These are phyloP conservation scores for Clarias gariepinus DNA, from an alignment of 2,113 vertebrate species.

Conservation along the genomic window DNA sequence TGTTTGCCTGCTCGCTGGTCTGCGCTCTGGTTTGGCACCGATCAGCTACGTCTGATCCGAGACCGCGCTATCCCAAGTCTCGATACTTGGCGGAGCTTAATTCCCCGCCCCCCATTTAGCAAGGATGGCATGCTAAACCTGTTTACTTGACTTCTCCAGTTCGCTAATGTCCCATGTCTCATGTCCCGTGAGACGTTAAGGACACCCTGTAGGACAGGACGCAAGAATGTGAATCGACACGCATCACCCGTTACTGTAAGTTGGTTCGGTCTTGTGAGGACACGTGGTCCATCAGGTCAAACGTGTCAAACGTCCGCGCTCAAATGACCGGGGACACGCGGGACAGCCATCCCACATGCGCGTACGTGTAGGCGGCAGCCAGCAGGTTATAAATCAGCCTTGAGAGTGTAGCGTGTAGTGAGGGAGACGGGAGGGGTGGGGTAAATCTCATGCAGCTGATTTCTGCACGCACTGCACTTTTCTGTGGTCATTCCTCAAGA, in stretches of 20 bases:
- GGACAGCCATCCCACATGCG: background rate
- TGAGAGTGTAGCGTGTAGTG: constrained; percentile 48
- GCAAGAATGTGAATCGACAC: background rate
- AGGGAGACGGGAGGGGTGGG: constrained; percentile 51
- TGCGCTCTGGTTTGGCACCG: too few relatives aligned
- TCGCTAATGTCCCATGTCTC: too few relatives aligned
- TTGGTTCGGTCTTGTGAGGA: background rate
- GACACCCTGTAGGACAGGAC: background rate
- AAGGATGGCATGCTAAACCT: too few relatives aligned
- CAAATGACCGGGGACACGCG: background rate
- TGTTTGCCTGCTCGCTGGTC: too few relatives aligned
- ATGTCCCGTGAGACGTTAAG: too few relatives aligned
- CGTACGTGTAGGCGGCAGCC: background rate
- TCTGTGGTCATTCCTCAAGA: constrained; percentile 51
- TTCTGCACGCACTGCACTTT: constrained; percentile 50
- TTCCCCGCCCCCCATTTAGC: too few relatives aligned
- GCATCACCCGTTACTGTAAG: background rate
- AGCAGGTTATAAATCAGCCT: background rate
- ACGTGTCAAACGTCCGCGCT: too few relatives aligned
- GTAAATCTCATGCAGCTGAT: constrained; percentile 42
- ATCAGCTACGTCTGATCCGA: too few relatives aligned
- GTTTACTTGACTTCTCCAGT: too few relatives aligned
- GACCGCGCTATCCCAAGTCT: too few relatives aligned
- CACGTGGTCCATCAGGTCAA: background rate
- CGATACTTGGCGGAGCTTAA: too few relatives aligned